Evolutionary conservation across 2,888 invertebrate species (phyloP).

Genomic region (Gymnocheta viridis): DNA sequence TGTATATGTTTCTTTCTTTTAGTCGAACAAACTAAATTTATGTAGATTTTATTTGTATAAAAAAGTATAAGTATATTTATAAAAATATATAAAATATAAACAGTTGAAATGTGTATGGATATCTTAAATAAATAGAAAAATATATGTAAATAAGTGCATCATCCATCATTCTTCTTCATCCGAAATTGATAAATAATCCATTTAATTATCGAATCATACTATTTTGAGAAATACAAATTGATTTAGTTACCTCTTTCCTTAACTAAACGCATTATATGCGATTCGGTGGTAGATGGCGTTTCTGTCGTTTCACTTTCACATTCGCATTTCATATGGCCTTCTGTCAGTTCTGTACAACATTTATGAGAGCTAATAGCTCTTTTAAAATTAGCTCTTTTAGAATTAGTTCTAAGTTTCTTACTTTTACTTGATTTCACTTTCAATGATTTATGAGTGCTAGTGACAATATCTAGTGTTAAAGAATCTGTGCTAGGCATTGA

Average conservation of each 20-base stretch:
- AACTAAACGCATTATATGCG: slow-evolving; percentile 73
- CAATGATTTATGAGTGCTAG: not conserved
- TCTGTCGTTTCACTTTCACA: not conserved
- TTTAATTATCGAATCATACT: not conserved
- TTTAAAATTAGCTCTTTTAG: slow-evolving; percentile 17
- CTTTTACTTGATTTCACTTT: not conserved
- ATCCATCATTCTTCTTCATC: not conserved
- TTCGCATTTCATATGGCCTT: slow-evolving; percentile 8
- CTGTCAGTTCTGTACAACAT: not conserved
- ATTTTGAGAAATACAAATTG: not conserved
- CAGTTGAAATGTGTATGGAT: too few relatives aligned
- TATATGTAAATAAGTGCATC: not conserved
- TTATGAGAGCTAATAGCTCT: slow-evolving; percentile 13
- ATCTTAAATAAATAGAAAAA: too few relatives aligned
- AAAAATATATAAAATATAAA: too few relatives aligned
- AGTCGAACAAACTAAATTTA: too few relatives aligned
- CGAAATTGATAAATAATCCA: not conserved
- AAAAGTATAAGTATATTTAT: too few relatives aligned
- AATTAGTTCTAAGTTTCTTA: not conserved
- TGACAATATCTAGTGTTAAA: not conserved
- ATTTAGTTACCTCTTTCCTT: slow-evolving; percentile 59
- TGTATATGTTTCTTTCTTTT: too few relatives aligned
- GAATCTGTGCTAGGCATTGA: not conserved
- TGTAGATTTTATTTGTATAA: too few relatives aligned
- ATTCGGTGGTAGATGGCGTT: slow-evolving; percentile 1